Evolutionary conservation across 2,888 invertebrate species (phyloP), one percentile per base, ranked within the genome.

Genomic region (Thereva nobilitata): DNA sequence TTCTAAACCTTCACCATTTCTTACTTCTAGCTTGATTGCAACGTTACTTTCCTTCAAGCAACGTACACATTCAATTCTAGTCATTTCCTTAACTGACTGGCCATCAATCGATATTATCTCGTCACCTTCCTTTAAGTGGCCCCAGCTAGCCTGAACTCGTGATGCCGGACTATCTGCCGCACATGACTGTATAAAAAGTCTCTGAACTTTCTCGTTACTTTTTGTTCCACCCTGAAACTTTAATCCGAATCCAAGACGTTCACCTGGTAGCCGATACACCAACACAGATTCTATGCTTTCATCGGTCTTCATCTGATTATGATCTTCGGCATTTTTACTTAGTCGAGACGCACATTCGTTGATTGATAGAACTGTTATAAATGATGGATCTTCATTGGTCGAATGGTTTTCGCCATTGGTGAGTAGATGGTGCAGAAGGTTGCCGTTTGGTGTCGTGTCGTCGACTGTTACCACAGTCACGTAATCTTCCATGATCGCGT

Each of bases 191-290:
- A 96, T 94, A 71, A 91, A 89, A 57, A 96, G 85, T 72, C 91
- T 85, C 69, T 90, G 86, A 1, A 95, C 93, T 73, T 86, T 87
- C 77, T 94, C 93, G 7, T 86, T 85, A 42, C 90, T 90, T 72
- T 91, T 90, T 45, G 91, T 90, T 9, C 94, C 94, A 49, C 95
- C 95, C 81, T 95, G 95, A 77, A 96, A 95, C 78, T 94, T 93
- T 1, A 96, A 83, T 0, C 95, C 95, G 76, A 96, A 91, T 1
- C 96, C 96, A 5, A 96, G 85, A 45, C 93, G 87, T 76, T 95
- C 95, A 0, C 95, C 95, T 0, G 93, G 92, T 64, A 95, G 85
- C 71, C 95, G 86, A 73, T 91, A 91, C 59, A 96, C 90, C 64
- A 89, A 85, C 44, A 95, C 89, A 76, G 89, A 88, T 73, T 93